Evolutionary conservation across 2,888 invertebrate genomes (phyloP), one percentile per base, ranked within the genome.

Genomic region (Dicranocentrus wangi): DNA sequence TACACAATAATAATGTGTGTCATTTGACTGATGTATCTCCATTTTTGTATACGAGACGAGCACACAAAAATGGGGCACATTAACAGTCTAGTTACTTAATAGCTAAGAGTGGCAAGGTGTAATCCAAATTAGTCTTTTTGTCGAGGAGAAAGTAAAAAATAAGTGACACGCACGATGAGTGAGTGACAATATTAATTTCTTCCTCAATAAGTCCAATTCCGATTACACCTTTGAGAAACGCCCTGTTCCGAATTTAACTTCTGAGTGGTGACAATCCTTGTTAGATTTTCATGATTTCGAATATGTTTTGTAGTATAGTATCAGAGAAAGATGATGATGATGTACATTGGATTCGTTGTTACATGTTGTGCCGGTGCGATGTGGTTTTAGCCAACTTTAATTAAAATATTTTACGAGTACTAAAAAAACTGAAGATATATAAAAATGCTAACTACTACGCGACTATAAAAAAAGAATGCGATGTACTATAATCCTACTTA

Each of bases 171-270:
- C n/a, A n/a, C n/a, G n/a, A n/a, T n/a, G n/a, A n/a, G n/a, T n/a
- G n/a, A n/a, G n/a, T n/a, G n/a, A n/a, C n/a, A n/a, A n/a, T n/a
- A n/a, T n/a, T n/a, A n/a, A n/a, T n/a, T n/a, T n/a, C n/a, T n/a
- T n/a, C n/a, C n/a, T 39, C 21, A 15, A 39, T 13, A 39, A 39
- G 3, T 32, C 51, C 68, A 65, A 53, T 75, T 66, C 42, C 5
- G 69, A 69, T 77, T 77, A 21, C 39, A 77, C 21, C 77, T 19
- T 69, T 69, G 61, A 63, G 65, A 76, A 84, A 82, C 76, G 77
- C 84, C 84, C 83, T 84, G 85, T 83, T 80, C 85, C 73, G 80
- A 83, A 84, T 85, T 83, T 83, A 85, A 85, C 82, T 80, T 85
- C 78, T 73, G 23, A 47, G 42, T 58, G 68, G 28, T 13, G 63